phyloP scores from a whole-genome alignment of 2,888 invertebrate genomes.

The Halictus quadricinctus region DNA sequence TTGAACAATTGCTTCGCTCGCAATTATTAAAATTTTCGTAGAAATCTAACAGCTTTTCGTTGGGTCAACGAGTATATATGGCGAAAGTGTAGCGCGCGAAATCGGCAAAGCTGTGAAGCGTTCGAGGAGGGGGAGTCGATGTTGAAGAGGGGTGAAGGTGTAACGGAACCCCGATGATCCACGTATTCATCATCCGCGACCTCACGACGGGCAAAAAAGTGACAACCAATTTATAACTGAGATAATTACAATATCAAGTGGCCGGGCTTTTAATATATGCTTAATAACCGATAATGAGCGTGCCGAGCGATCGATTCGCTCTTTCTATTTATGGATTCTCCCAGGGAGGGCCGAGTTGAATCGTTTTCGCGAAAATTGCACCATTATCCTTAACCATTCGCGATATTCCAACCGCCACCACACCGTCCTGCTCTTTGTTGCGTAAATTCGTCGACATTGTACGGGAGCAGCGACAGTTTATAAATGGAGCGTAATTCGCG shows the following conservation, averaged over 20 bases:
- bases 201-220: slow-evolving; percentile 77
- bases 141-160: slow-evolving; percentile 67
- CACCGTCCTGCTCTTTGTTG: background rate
- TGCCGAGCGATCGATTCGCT: slow-evolving; percentile 52
- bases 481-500: background rate
- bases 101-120: slow-evolving; percentile 56
- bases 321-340: slow-evolving; percentile 48
- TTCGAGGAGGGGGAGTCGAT: slow-evolving; percentile 55
- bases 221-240: slow-evolving; percentile 80
- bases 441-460: slow-evolving; percentile 1
- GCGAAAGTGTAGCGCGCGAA: slow-evolving; percentile 39
- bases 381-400: slow-evolving; percentile 15
- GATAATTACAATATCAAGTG: slow-evolving; percentile 81
- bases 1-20: too few species aligned
- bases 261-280: slow-evolving; percentile 70
- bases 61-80: slow-evolving; percentile 36
- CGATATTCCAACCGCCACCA: background rate
- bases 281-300: slow-evolving; percentile 74
- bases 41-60: too few species aligned
- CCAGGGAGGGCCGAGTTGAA: background rate
- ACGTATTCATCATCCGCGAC: slow-evolving; percentile 79
- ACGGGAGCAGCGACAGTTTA: slow-evolving; percentile 7
- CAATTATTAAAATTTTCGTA: too few species aligned
- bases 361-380: slow-evolving; percentile 34
- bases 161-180: slow-evolving; percentile 78